Evolutionary conservation across 37 sponge, comb jelly and placozoan genomes (phyloP), one percentile per base, ranked within the genome.

Genomic region (Axinella damicornis): DNA sequence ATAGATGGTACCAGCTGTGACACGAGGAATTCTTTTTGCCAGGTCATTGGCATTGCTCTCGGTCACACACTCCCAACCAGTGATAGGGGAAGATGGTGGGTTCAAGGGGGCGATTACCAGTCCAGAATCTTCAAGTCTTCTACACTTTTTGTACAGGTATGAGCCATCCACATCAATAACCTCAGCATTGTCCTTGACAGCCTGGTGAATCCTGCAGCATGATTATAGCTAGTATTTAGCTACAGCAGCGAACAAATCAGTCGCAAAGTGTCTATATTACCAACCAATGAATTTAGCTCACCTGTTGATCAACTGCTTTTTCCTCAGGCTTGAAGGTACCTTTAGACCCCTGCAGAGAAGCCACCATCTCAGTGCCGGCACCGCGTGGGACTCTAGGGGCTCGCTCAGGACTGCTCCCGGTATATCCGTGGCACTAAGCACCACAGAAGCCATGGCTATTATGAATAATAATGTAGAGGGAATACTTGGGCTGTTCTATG

Each of bases 291-390:
- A 46, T 46, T 46, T 12, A 46, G 46, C 9, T 46, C 9, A 46
- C 46, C 46, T 46, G 46, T 46, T 9, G 9, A 46, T 46, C 4
- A 46, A 9, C 9, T 46, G 4, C 46, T 46, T 46, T 9, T 46
- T 46, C 46, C 9, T 46, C 46, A 0, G 24, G 14, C 5, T 14
- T 28, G 70, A 27, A 1, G 59, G 30, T 22, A 34, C 37, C 19
- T 16, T 69, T 27, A 77, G 11, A 1, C 67, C 67, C 15, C 54
- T 33, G 67, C 66, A 79, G 12, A 79, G 67, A 32, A 81, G 53
- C 82, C 82, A 81, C 82, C 71, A 81, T 16, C 59, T 40, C 33
- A 81, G 71, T 5, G 53, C 70, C 18, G 82, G 71, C 38, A 69
- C 59, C 69, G 82, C 22, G 2, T 81, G 32, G 12, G 59, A 20